phyloP scores from a whole-genome alignment of 2,113 vertebrate species.

The Prunella fulvescens region DNA sequence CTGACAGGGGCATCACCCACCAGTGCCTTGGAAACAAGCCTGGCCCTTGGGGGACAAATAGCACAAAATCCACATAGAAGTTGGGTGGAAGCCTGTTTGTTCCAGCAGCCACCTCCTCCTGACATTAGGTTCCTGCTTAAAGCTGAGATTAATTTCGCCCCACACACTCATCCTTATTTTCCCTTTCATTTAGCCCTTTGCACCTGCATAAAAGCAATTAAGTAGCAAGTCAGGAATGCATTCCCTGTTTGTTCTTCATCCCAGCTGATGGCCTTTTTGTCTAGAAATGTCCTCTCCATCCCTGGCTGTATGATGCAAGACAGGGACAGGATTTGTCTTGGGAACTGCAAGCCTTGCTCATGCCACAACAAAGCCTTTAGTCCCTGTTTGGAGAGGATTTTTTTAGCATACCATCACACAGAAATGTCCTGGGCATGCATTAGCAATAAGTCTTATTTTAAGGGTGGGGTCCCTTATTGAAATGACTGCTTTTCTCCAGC shows the following conservation, averaged over 20 bases:
- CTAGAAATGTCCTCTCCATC: conserved; percentile 30
- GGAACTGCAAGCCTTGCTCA: neutral
- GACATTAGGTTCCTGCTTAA: neutral
- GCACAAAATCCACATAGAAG: neutral
- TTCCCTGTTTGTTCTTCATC: neutral
- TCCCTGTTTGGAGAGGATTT: conserved; percentile 17
- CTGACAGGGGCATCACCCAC: neutral
- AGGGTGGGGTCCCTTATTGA: conserved; percentile 39
- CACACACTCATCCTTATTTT: neutral
- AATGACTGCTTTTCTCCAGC: conserved; percentile 5
- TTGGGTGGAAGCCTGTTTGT: neutral
- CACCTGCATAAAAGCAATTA: conserved; percentile 21
- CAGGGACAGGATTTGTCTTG: conserved; percentile 11
- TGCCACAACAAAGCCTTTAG: conserved; percentile 28
- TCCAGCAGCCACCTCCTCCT: neutral
- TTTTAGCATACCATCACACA: conserved; percentile 39
- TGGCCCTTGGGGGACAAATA: neutral
- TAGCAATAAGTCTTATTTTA: conserved; percentile 5
- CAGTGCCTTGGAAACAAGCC: accelerated
- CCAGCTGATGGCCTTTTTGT: neutral
- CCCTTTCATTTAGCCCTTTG: neutral
- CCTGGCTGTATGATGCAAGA: neutral
- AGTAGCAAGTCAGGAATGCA: conserved; percentile 23
- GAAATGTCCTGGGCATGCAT: conserved; percentile 26
- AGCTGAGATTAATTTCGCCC: neutral